Base-by-base conservation (phyloP, 1,140 invertebrate genomes). In the Papilio xuthus region DNA sequence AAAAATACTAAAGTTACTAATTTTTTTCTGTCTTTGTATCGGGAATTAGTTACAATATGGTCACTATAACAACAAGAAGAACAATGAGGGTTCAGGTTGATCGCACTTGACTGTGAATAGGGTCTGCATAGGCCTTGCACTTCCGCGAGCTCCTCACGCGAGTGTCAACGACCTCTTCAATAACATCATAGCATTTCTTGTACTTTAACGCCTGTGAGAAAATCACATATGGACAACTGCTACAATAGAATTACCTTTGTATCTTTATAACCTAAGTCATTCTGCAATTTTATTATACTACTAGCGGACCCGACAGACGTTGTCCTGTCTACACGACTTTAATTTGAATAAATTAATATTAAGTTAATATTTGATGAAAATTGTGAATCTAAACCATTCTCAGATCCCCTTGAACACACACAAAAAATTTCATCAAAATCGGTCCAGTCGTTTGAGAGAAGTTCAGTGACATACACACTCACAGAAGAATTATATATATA, bases 81-180 rank as follows among this genome's bases (percentile, higher is more conserved):
- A 92, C 90, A 92, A 90, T 90, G 87, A 82, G 73, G 28, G 87
- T 90, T 89, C 86, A 88, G 89, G 88, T 92, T 89, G 89, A 89
- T 90, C 87, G 88, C 90, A 89, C 89, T 86, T 89, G 87, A 85
- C 85, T 90, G 83, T 88, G 87, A 88, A 86, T 88, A 85, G 85
- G 81, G 83, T 83, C 80, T 78, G 80, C 83, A 77, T 86, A 86
- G 84, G 83, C 83, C 83, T 84, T 83, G 83, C 80, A 89, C 87
- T 91, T 91, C 90, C 90, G 89, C 86, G 79, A 83, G 75, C 80
- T 81, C 85, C 88, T 86, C 85, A 88, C 83, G 85, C 84, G 81
- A 87, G 80, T 81, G 87, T 89, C 88, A 88, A 88, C 84, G 82
- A 85, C 80, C 85, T 85, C 79, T 85, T 89, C 87, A 83, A 88